Conservation (phyloP, 1,140 invertebrate genomes). For the Choristoneura fumiferana region DNA sequence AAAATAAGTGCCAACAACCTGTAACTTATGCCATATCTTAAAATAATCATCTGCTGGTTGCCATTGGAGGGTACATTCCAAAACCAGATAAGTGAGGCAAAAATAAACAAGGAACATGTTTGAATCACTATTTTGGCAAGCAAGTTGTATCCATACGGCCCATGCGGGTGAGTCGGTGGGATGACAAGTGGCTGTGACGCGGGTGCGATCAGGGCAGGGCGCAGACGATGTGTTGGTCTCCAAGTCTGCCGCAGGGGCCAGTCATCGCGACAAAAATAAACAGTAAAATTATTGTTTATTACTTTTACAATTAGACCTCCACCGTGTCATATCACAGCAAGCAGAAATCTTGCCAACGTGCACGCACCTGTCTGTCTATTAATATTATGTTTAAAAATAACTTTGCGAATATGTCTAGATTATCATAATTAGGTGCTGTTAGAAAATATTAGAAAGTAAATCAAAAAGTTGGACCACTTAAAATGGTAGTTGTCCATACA, state of each 20-base stretch:
- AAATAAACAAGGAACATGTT: conserved; percentile 45
- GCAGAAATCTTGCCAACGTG: conserved; percentile 54
- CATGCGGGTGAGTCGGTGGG: conserved; percentile 39
- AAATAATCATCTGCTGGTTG: conserved; percentile 7
- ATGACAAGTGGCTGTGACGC: conserved; percentile 40
- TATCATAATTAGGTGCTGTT: background rate
- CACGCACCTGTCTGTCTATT: conserved; percentile 68
- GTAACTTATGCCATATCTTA: background rate
- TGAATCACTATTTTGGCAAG: conserved; percentile 67
- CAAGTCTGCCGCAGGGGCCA: background rate
- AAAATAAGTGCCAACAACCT: too few relatives aligned
- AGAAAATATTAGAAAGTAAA: too few relatives aligned
- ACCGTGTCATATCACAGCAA: conserved; percentile 48
- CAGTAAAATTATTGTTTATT: conserved; percentile 55
- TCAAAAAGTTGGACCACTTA: too few relatives aligned
- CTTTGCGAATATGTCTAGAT: conserved; percentile 16
- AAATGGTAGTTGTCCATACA: too few relatives aligned
- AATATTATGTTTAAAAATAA: conserved; percentile 71
- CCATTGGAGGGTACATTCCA: conserved; percentile 5
- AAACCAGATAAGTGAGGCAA: conserved; percentile 22
- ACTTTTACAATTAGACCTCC: conserved; percentile 65
- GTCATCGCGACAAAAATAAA: conserved; percentile 50
- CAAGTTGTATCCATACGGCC: conserved; percentile 36
- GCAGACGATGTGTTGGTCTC: background rate
- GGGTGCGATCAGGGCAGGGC: background rate